These are phyloP conservation scores for Eupithecia abbreviata DNA, from an alignment of 2,888 invertebrate genomes.

Conservation along the genomic window DNA sequence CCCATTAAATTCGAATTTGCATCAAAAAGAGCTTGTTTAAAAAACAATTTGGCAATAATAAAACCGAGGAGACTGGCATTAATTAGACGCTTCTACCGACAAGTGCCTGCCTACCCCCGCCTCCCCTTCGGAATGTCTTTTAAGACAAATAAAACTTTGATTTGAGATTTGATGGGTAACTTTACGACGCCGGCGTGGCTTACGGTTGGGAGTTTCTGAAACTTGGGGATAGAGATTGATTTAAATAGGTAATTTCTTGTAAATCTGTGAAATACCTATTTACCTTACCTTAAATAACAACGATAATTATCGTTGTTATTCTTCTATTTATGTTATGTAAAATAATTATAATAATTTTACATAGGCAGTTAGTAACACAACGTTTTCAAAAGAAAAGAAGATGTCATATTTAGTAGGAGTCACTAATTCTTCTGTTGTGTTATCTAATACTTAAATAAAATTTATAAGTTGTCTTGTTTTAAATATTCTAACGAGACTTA, in stretches of 20 bases:
- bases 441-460: too few species aligned
- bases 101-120: constrained; percentile 25
- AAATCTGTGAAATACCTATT: neutral
- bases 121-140: constrained; percentile 59
- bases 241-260: neutral
- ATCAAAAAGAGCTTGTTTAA: constrained; percentile 57
- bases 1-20: constrained; percentile 23
- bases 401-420: neutral
- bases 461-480: too few species aligned
- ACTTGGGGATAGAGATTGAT: neutral
- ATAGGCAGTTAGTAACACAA: neutral
- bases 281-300: neutral
- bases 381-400: neutral
- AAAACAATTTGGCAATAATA: constrained; percentile 77
- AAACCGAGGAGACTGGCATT: constrained; percentile 61
- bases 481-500: neutral
- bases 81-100: constrained; percentile 63
- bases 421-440: neutral
- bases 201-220: constrained; percentile 9
- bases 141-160: constrained; percentile 71
- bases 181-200: constrained; percentile 25
- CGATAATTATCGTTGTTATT: too few species aligned
- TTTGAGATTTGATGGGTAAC: constrained; percentile 47
- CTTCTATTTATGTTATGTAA: too few species aligned
- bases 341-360: too few species aligned